Evolutionary conservation across 1,140 invertebrate genomes (phyloP).

Genomic region (Apis cerana): DNA sequence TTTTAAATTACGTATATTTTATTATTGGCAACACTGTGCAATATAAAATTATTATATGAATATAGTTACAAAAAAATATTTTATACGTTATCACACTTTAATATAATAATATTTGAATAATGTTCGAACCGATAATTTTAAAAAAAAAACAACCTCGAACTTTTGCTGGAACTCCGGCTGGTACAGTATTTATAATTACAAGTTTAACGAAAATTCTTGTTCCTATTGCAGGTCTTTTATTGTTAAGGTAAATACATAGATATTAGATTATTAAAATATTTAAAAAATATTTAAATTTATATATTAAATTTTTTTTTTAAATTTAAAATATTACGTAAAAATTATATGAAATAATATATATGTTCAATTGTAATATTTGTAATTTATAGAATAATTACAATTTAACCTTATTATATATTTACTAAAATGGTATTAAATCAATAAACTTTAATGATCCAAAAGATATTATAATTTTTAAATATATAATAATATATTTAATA

Average conservation of each 20-base stretch:
- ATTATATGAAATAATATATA: neutral
- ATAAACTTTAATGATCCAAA: neutral
- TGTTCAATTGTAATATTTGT: neutral
- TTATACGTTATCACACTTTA: neutral
- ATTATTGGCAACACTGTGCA: neutral
- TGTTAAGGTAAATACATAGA: neutral
- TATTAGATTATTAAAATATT: no score
- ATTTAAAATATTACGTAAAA: neutral
- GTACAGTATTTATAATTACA: neutral
- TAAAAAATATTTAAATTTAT: neutral
- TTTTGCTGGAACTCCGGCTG: neutral
- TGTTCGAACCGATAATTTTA: constrained; percentile 29
- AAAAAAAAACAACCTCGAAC: neutral
- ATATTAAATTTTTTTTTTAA: neutral
- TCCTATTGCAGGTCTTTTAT: accelerated
- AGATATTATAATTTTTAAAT: neutral
- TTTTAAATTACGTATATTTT: neutral
- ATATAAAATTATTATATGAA: neutral
- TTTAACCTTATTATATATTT: constrained; percentile 2
- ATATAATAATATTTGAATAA: neutral
- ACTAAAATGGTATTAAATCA: neutral
- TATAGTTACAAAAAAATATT: no score
- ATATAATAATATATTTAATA: neutral
- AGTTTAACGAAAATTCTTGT: neutral
- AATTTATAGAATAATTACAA: neutral